These are phyloP conservation scores for Lutraria rhynchaena DNA, from an alignment of 1,140 invertebrate species.

Conservation along the genomic window DNA sequence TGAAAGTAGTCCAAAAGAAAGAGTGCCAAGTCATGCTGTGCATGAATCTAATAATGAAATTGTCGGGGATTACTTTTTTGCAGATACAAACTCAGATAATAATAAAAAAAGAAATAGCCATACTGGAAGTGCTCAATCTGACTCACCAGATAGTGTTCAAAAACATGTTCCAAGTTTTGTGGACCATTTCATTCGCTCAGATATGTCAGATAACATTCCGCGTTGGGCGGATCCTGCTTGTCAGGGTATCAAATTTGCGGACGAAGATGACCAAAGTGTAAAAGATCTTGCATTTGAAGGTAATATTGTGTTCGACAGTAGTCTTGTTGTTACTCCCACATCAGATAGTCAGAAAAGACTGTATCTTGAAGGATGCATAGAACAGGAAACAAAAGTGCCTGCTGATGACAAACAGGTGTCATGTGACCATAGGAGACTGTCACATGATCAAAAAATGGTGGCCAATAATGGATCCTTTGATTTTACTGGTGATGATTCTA, in stretches of 20 bases:
- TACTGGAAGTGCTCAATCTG: constrained; percentile 5
- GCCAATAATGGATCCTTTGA: not conserved
- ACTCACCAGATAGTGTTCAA: constrained; percentile 33
- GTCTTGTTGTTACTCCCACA: constrained; percentile 66
- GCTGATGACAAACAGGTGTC: not conserved
- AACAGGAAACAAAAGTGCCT: constrained; percentile 12
- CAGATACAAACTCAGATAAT: constrained; percentile 1
- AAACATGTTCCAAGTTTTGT: constrained; percentile 58
- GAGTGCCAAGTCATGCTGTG: not conserved
- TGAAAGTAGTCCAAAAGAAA: constrained; percentile 32
- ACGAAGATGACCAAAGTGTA: constrained; percentile 77
- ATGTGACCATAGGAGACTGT: constrained; percentile 20
- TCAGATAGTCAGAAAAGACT: constrained; percentile 70
- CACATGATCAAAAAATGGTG: constrained; percentile 23
- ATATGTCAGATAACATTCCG: constrained; percentile 56
- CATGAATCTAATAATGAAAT: constrained; percentile 36
- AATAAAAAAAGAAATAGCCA: not conserved
- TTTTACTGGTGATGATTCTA: not conserved
- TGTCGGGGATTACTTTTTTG: constrained; percentile 55
- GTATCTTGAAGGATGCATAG: constrained; percentile 69
- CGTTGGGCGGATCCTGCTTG: constrained; percentile 81
- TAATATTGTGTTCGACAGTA: constrained; percentile 76
- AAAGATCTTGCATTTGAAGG: constrained; percentile 70
- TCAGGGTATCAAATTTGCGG: constrained; percentile 81
- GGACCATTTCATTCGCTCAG: constrained; percentile 35